Conservation (phyloP, 2,113 vertebrate species). For the Haemorhous mexicanus region DNA sequence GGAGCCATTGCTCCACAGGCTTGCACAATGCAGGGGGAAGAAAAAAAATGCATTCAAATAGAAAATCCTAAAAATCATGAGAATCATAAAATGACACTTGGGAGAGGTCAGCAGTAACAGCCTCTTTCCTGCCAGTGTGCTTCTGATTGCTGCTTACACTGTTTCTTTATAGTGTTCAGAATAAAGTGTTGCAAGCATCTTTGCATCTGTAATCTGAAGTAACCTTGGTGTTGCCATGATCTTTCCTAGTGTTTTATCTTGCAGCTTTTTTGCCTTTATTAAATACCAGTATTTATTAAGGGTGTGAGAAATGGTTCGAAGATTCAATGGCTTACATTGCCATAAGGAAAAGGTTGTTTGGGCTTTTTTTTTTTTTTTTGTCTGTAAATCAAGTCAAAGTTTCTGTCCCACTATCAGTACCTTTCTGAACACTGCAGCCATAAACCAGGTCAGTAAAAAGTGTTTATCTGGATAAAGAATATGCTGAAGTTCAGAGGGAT, state of each 20-base stretch:
- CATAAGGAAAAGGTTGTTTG: background rate
- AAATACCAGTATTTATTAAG: background rate
- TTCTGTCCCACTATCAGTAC: background rate
- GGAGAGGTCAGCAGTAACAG: background rate
- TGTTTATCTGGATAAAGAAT: background rate
- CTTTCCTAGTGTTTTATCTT: background rate
- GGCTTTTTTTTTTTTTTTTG: background rate
- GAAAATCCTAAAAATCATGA: background rate
- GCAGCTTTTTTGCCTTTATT: background rate
- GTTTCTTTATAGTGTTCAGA: background rate
- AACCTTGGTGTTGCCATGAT: background rate
- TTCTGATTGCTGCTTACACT: background rate
- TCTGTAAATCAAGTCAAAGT: background rate
- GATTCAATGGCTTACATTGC: background rate
- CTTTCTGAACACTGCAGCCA: background rate
- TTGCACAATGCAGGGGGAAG: background rate
- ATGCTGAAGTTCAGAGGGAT: background rate
- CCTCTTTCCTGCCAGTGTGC: background rate
- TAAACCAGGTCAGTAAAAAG: background rate
- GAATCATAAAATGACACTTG: background rate
- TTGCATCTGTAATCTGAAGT: background rate
- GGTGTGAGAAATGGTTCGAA: background rate
- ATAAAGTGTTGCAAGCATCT: background rate
- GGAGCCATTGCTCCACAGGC: background rate
- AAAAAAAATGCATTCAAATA: background rate